Evolutionary conservation across 2,797 vertebrate genomes (phyloP), one percentile per base, ranked within the genome.

Genomic region (Neomorphus geoffroyi): DNA sequence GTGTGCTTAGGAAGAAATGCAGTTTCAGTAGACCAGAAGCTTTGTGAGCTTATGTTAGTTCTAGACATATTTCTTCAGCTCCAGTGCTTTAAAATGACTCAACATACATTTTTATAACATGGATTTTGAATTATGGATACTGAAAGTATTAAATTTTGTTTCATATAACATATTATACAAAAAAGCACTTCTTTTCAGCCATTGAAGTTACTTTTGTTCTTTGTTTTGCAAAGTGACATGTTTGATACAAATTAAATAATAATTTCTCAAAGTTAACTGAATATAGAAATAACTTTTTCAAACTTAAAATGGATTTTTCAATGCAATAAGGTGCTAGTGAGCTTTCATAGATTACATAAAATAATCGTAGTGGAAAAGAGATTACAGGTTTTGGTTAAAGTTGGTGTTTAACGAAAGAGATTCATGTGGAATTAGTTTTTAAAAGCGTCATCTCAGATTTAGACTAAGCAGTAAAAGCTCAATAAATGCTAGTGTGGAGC

Each of bases 121-220:
- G 7, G 17, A 9, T 53, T 77, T 80, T 67, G 12, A 43, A 43
- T 67, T 89, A 73, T 78, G 37, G 23, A 18, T 71, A 58, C 24
- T 23, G 27, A 37, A 78, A 37, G 26, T 70, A 58, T 13, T 45
- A 61, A 56, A 57, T n/a, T 13, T 74, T 41, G 13, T 80, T 79
- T 67, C 33, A 18, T 64, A 7, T 10, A 54, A 48, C 19, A 12
- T 39, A 13, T 45, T 50, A 2, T 11, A 15, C 8, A 66, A 46
- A 77, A 0, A 10, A 78, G 48, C 2, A 6, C 10, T 28, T 50
- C 8, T 0, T 1, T 5, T 9, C 3, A 10, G 3, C 8, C 1
- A 0, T 10, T 80, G 72, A 62, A 75, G 33, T 21, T 53, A 23
- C 7, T 41, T 74, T 85, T 67, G 13, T 45, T 84, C 46, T 53